Conservation (phyloP, 2,113 vertebrate genomes). For the Dromaius novaehollandiae region DNA sequence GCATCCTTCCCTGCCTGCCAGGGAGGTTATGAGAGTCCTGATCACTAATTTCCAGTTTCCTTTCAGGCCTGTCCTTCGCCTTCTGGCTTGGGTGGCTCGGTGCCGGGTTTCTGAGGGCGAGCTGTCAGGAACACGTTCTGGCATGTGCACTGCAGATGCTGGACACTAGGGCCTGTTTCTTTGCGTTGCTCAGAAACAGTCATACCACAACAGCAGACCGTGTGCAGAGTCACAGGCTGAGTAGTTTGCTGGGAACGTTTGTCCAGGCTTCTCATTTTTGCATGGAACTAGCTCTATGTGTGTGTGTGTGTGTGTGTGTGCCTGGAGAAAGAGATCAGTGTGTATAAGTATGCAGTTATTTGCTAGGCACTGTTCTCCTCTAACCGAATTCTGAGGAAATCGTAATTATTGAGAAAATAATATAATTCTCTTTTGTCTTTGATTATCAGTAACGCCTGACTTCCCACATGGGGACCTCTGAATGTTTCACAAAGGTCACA, state of each 20-base stretch:
- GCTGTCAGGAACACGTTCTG: neutral
- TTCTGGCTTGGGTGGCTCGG: accelerated
- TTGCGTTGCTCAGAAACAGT: neutral
- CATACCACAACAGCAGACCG: neutral
- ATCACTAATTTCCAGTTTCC: neutral
- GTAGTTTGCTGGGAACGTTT: neutral
- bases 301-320: no score
- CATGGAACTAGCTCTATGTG: no score
- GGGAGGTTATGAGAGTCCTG: neutral
- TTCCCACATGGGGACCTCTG: neutral
- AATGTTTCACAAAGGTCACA: neutral
- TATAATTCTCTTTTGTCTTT: neutral
- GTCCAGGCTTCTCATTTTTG: neutral
- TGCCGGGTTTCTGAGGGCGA: accelerated
- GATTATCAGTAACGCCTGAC: neutral
- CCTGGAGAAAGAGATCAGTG: neutral
- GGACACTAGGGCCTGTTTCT: neutral
- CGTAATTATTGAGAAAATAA: neutral
- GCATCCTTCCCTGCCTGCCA: neutral
- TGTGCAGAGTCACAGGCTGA: neutral
- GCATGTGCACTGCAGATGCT: neutral
- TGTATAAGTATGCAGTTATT: neutral
- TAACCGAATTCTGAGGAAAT: neutral
- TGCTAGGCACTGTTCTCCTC: neutral
- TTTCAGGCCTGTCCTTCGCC: neutral